Evolutionary conservation across 1,140 invertebrate genomes (phyloP), one percentile per base, ranked within the genome.

Genomic region (Aricia agestis): DNA sequence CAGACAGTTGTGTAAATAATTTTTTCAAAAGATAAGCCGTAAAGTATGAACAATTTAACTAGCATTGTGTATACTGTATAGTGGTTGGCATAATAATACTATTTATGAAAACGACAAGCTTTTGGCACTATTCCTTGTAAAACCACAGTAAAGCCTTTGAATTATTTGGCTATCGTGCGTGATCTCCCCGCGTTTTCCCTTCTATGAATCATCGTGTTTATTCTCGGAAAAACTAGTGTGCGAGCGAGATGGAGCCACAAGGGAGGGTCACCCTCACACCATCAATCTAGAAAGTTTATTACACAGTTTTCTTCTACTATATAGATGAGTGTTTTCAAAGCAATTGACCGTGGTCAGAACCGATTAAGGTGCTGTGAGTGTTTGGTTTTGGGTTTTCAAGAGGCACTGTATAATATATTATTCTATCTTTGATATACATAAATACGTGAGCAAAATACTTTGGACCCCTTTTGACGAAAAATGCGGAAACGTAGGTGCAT

Each of bases 231-330:
- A 66, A 66, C 66, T 65, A 41, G 9, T 68, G 18, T 68, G 18
- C 59, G 32, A 58, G 57, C 15, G 32, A 52, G 69, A 61, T 41
- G 41, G 58, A 41, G 71, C 45, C 66, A 31, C 67, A 2, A 13
- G 67, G 57, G 61, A 32, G 71, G 42, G 67, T 66, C 45, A 67
- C 67, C 71, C 67, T 61, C 19, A 57, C 13, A 42, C n/a, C 66
- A 67, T 73, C 67, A 73, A 73, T 73, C 72, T 70, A 17, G 31
- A 70, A 31, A 68, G 65, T 67, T 70, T 73, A 73, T 70, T 73
- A 67, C 18, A 18, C 42, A 18, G 65, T 70, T 69, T 73, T 70
- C 52, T 25, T 36, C 42, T 61, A 11, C 42, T 13, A 59, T 31
- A 73, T 69, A 59, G 52, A 59, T 66, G 32, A 65, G 63, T 18